Percentiles rank a stretch among this genome's conserved stretches.
These are phyloP conservation scores for Enteromius anoplus DNA, from an alignment of 2,797 vertebrate genomes.

Conservation along the genomic window DNA sequence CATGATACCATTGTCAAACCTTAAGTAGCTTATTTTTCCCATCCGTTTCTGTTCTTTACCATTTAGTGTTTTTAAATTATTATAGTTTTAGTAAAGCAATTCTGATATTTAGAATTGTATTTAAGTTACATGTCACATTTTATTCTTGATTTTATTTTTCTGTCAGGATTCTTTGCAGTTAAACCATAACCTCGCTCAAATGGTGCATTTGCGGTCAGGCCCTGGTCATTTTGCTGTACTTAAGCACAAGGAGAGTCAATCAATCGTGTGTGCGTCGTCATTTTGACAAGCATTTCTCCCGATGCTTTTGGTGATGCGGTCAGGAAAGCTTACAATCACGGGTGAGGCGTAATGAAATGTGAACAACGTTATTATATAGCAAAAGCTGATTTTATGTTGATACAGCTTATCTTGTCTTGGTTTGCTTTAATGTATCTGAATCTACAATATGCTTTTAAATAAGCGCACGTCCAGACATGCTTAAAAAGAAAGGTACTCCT, in stretches of 20 bases:
- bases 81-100: constrained; percentile 55
- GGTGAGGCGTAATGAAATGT: constrained; percentile 12
- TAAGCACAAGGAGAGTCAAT: constrained; percentile 57
- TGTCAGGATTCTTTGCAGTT: constrained; percentile 57
- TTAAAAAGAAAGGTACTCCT: constrained; percentile 13
- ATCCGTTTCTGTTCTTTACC: constrained; percentile 13
- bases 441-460: constrained; percentile 47
- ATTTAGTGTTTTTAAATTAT: constrained; percentile 34
- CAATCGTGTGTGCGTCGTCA: constrained; percentile 17
- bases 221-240: constrained; percentile 41
- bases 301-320: constrained; percentile 30
- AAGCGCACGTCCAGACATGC: constrained; percentile 39
- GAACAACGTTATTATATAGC: constrained; percentile 29
- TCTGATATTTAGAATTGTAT: constrained; percentile 75
- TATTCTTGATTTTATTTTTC: constrained; percentile 49
- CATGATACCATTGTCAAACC: constrained; percentile 63
- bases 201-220: constrained; percentile 49
- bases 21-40: constrained; percentile 58
- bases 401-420: constrained; percentile 40
- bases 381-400: constrained; percentile 43
- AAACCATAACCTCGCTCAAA: constrained; percentile 46
- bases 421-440: constrained; percentile 38
- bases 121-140: constrained; percentile 56
- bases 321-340: constrained; percentile 23
- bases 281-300: constrained; percentile 21